Percentiles rank a stretch among this genome's conserved stretches.
Conservation (phyloP, 1,140 invertebrate genomes). For the Bilobella aurantiaca region DNA sequence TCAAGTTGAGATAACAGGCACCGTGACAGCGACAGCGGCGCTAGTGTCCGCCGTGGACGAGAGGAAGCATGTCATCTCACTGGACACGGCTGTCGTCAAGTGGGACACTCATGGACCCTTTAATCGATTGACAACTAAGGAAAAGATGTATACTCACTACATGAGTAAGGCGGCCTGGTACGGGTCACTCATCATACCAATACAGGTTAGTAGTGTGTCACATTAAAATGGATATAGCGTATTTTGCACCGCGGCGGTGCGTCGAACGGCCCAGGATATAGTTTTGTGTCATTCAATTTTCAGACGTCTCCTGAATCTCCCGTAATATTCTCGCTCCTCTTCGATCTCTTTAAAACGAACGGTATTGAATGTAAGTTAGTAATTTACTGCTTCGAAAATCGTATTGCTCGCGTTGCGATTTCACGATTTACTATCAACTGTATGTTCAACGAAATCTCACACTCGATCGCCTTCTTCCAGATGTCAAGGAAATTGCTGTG, state of each 20-base stretch:
- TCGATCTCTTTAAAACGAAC: slow-evolving; percentile 65
- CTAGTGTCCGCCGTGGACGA: neutral
- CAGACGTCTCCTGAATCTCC: slow-evolving; percentile 72
- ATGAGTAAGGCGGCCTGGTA: slow-evolving; percentile 76
- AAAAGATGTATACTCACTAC: slow-evolving; percentile 85
- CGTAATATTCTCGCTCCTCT: slow-evolving; percentile 68
- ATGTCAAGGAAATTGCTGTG: slow-evolving; percentile 55
- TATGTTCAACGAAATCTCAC: neutral
- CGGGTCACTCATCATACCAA: slow-evolving; percentile 69
- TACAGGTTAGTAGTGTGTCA: slow-evolving; percentile 60
- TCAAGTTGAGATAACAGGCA: no score
- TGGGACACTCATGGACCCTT: slow-evolving; percentile 75
- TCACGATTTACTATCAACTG: neutral
- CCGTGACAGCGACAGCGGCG: no score
- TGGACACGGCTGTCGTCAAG: slow-evolving; percentile 69
- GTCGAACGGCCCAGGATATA: no score
- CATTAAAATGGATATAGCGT: no score
- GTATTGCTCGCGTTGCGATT: neutral
- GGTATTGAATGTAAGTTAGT: slow-evolving; percentile 42
- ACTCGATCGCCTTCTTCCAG: no score
- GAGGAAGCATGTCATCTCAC: slow-evolving; percentile 53
- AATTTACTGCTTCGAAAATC: neutral
- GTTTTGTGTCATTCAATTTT: slow-evolving; percentile 13
- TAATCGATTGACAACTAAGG: slow-evolving; percentile 60
- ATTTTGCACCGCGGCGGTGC: no score